phyloP scores from a whole-genome alignment of 2,888 invertebrate species.

The Laothoe populi region DNA sequence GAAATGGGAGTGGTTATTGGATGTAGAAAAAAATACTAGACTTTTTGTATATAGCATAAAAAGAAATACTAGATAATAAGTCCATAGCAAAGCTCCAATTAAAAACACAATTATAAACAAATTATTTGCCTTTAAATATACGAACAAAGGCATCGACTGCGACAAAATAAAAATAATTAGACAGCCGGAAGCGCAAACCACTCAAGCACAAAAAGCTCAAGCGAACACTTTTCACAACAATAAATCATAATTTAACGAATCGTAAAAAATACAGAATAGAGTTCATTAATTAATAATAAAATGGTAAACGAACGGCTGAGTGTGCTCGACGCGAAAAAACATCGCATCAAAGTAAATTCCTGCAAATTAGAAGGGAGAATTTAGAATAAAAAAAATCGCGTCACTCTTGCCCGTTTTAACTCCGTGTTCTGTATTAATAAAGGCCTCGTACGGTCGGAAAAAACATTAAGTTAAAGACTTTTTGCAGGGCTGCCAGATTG shows the following conservation, averaged over 20 bases:
- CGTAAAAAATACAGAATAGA: conserved; percentile 28
- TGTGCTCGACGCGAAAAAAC: conserved; percentile 34
- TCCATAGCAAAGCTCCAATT: too few relatives aligned
- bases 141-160: not conserved
- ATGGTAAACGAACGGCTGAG: conserved; percentile 39
- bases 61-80: too few relatives aligned
- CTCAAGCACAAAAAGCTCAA: conserved; percentile 8
- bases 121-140: not conserved
- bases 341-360: conserved; percentile 41
- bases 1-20: too few relatives aligned
- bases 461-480: not conserved
- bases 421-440: conserved; percentile 29
- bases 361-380: conserved; percentile 39
- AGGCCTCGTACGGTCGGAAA: conserved; percentile 20
- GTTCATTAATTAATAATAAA: conserved; percentile 39
- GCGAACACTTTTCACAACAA: conserved; percentile 27
- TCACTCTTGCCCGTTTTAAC: conserved; percentile 25
- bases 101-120: not conserved
- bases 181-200: conserved; percentile 16
- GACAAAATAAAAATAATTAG: conserved; percentile 19
- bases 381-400: conserved; percentile 28
- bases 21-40: too few relatives aligned
- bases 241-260: conserved; percentile 29
- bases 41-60: too few relatives aligned
- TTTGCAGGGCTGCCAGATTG: too few relatives aligned